These are phyloP conservation scores for Hippocampus zosterae DNA, from an alignment of 2,113 vertebrate genomes.

Conservation along the genomic window DNA sequence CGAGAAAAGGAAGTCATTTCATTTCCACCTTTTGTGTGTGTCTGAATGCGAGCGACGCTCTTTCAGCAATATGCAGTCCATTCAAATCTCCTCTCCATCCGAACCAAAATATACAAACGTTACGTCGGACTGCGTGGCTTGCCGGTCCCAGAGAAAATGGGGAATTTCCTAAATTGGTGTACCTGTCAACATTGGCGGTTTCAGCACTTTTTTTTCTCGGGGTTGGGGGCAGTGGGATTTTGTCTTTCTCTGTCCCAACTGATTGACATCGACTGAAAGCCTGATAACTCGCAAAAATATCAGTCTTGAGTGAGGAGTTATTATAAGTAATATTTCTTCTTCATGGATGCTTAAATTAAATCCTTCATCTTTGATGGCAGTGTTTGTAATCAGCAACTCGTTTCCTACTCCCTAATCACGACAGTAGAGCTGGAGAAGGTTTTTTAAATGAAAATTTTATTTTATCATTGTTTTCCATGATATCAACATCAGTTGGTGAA, in stretches of 20 bases:
- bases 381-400: neutral
- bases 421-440: neutral
- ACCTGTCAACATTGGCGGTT: slow-evolving; percentile 80
- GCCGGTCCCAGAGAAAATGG: slow-evolving; percentile 89
- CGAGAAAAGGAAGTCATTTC: slow-evolving; percentile 95
- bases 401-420: too few relatives aligned
- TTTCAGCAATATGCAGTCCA: slow-evolving; percentile 96
- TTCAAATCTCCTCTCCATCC: slow-evolving; percentile 87
- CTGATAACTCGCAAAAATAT: slow-evolving; percentile 8
- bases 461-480: neutral
- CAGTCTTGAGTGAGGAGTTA: neutral
- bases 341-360: neutral
- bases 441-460: neutral
- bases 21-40: slow-evolving; percentile 99
- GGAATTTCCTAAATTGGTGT: slow-evolving; percentile 98
- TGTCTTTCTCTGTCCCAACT: slow-evolving; percentile 68
- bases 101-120: slow-evolving; percentile 96
- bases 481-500: slow-evolving; percentile 2
- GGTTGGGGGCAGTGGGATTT: slow-evolving; percentile 55
- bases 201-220: slow-evolving; percentile 82
- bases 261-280: slow-evolving; percentile 18
- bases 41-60: slow-evolving; percentile 93
- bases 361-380: neutral
- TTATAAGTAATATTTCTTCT: neutral
- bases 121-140: slow-evolving; percentile 84